Evolutionary conservation across 2,113 vertebrate genomes (phyloP).

Genomic region (western clawed frog (Xenopus tropicalis)): DNA sequence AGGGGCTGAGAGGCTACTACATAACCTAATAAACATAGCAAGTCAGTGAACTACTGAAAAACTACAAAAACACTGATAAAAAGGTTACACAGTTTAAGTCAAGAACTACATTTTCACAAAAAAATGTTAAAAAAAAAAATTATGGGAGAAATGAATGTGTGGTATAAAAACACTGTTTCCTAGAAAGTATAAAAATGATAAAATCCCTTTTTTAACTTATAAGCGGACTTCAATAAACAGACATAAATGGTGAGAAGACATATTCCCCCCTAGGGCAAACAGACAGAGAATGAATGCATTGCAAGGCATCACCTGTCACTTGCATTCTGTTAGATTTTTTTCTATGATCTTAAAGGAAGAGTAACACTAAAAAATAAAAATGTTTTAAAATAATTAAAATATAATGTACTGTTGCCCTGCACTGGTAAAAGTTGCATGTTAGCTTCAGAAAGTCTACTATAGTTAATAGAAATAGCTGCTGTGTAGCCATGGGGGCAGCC

Average conservation of each 20-base stretch:
- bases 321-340: too few species aligned
- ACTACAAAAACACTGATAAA: background rate
- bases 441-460: too few species aligned
- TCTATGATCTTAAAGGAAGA: background rate
- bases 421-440: too few species aligned
- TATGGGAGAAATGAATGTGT: background rate
- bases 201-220: constrained; percentile 26
- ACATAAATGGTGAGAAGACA: background rate
- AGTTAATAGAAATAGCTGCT: too few species aligned
- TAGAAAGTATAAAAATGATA: background rate
- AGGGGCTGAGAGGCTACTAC: too few species aligned
- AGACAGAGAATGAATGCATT: background rate
- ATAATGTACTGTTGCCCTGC: too few species aligned
- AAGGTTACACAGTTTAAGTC: background rate
- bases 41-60: background rate
- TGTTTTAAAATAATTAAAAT: too few species aligned
- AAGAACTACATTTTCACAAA: background rate
- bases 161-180: constrained; percentile 22
- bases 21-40: background rate
- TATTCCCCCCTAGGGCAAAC: background rate
- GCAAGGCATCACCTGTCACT: background rate
- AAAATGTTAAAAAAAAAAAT: background rate
- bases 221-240: constrained; percentile 2
- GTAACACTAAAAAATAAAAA: too few species aligned
- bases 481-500: too few species aligned